phyloP scores from a whole-genome alignment of 2,113 vertebrate species.

The Oplegnathus fasciatus region DNA sequence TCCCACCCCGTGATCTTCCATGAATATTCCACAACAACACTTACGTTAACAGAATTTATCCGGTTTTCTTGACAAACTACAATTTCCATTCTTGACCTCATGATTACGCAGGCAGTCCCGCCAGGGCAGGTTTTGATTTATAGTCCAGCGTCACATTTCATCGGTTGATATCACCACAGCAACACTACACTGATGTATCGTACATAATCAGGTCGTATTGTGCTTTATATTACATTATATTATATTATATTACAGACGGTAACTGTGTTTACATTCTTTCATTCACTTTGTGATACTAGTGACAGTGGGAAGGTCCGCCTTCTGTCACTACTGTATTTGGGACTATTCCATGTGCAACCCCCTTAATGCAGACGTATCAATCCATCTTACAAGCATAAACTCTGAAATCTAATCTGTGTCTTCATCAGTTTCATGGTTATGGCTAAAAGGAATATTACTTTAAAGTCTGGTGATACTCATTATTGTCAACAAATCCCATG shows the following conservation, averaged over 20 bases:
- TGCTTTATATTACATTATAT: too few species aligned
- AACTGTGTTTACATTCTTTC: neutral
- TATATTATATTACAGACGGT: neutral
- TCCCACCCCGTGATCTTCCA: slow-evolving; percentile 11
- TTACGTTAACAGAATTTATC: neutral
- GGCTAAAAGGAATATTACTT: neutral
- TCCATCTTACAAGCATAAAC: neutral
- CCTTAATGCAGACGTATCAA: too few species aligned
- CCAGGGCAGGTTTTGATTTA: neutral
- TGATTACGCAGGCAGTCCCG: neutral
- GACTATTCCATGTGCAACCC: neutral
- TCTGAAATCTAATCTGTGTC: neutral
- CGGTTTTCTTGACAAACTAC: neutral
- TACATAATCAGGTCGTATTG: neutral
- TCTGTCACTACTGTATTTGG: neutral
- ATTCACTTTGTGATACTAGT: neutral
- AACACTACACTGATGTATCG: neutral
- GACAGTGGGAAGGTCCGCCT: neutral
- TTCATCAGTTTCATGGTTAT: neutral
- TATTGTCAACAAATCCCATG: neutral
- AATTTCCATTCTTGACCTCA: neutral
- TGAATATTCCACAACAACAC: slow-evolving; percentile 12
- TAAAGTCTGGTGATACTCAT: neutral
- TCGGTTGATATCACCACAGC: neutral
- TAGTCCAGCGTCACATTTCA: neutral